These are phyloP conservation scores for Enteromius unitaeniatus DNA, from an alignment of 2,797 vertebrate genomes.

Conservation along the genomic window DNA sequence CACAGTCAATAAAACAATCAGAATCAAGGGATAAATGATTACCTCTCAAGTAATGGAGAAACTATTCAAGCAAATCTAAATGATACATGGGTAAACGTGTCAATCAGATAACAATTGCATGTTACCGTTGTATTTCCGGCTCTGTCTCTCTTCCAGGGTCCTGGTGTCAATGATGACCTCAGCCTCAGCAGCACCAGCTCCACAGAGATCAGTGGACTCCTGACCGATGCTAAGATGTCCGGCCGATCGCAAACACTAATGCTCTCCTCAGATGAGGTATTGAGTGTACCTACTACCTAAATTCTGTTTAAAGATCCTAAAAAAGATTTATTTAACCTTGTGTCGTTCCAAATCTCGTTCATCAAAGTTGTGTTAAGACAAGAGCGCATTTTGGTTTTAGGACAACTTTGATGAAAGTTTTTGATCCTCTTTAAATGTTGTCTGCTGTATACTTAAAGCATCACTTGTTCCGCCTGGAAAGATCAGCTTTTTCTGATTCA, in stretches of 20 bases:
- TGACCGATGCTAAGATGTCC: slow-evolving; percentile 82
- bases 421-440: too few relatives aligned
- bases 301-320: not conserved
- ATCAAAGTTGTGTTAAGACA: too few relatives aligned
- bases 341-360: not conserved
- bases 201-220: slow-evolving; percentile 87
- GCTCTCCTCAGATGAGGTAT: slow-evolving; percentile 93
- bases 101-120: not conserved
- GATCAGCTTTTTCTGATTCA: slow-evolving; percentile 60
- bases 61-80: not conserved
- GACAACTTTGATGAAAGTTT: too few relatives aligned
- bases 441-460: not conserved
- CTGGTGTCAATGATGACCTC: slow-evolving; percentile 84
- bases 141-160: slow-evolving; percentile 77
- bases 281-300: not conserved
- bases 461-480: slow-evolving; percentile 29
- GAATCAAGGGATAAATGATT: slow-evolving; percentile 18
- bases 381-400: too few relatives aligned
- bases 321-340: not conserved
- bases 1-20: slow-evolving; percentile 35
- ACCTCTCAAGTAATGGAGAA: slow-evolving; percentile 2
- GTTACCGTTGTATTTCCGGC: slow-evolving; percentile 1
- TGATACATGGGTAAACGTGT: not conserved
- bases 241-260: slow-evolving; percentile 80
- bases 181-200: slow-evolving; percentile 94